Base-by-base conservation (phyloP, 2,888 invertebrate genomes). In the Noctua comes region DNA sequence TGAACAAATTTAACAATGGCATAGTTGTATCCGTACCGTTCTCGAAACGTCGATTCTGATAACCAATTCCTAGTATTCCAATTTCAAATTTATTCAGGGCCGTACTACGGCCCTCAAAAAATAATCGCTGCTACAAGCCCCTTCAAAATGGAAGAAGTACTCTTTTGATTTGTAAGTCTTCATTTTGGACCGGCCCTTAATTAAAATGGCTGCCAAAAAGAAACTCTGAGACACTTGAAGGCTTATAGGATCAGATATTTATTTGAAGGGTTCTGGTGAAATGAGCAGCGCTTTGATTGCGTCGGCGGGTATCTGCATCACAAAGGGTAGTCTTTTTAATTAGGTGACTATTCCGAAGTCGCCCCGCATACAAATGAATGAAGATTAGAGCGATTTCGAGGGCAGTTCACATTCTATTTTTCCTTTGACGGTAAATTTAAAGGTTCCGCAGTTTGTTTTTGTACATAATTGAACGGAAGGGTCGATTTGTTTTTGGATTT, bases 251-350 rank as follows among this genome's bases (percentile, higher is more conserved):
- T 88, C 88, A 88, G 91, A 91, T 92, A 93, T 93, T 93, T 94
- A 93, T 93, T 93, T 92, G 90, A 93, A 91, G 92, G 92, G 91
- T 91, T 90, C 87, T 85, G 88, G 80, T 88, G 86, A 87, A 92
- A 91, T 92, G 91, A 89, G 90, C 88, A 77, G 80, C 84, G 89
- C 90, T 92, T 89, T 93, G 94, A 94, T 94, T 94, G 93, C 92
- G 91, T 85, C 89, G 88, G 80, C 88, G 90, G 64, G 91, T 90
- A 95, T 95, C 95, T 94, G 93, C 95, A 95, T 95, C 85, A 94
- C 94, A 95, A 95, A 95, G 95, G 92, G 88, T 87, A 93, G 92
- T 95, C 94, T 94, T 95, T 95, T 95, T 95, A 95, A 95, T 95
- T 94, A 95, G 93, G 92, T 91, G 94, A 93, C 94, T 94, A 94